Evolutionary conservation across 2,888 invertebrate species (phyloP), one percentile per base, ranked within the genome.

Genomic region (Hydropsyche betteni): DNA sequence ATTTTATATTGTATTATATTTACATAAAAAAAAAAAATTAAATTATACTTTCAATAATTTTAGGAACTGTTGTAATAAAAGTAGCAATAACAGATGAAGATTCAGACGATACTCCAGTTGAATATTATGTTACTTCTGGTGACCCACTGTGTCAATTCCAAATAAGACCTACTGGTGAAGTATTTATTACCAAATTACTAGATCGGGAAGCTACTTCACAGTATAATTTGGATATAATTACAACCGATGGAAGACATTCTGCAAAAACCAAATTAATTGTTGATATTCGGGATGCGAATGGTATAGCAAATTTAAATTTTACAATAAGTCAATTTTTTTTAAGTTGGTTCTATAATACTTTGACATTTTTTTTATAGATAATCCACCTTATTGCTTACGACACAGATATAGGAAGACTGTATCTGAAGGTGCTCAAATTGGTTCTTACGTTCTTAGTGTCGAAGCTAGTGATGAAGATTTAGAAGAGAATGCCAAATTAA

Each of bases 241-340:
- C 96, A 74, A 95, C 96, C 33, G 98, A 99, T 87, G 96, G 96
- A 55, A 93, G 94, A 83, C 96, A 92, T 85, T 93, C 94, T 36
- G 92, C 96, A 79, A 90, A 89, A 80, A 91, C 96, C 2, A 88
- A 88, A 81, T 91, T 97, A 34, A 86, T 86, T 38, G 89, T 98
- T 76, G 89, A 90, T 81, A 90, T 97, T 68, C 86, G 92, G 74
- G 98, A 98, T 85, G 94, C 94, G 12, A 97, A 98, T 85, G 96
- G 86, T 86, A 68, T 51, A 24, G 1, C 24, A 24, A 24, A 2
- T 24, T 24, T 24, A 1, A 24, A 24, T 24, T 24, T 24, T 24
- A 24, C 2, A 2, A 24, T 24, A 24, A 24, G 24, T 24, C 24
- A 24, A 24, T 24, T 24, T 24, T 24, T 14, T 4, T 70, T 5